Base-by-base conservation (phyloP, 2,888 invertebrate species). In the Drosophila ezoana region DNA sequence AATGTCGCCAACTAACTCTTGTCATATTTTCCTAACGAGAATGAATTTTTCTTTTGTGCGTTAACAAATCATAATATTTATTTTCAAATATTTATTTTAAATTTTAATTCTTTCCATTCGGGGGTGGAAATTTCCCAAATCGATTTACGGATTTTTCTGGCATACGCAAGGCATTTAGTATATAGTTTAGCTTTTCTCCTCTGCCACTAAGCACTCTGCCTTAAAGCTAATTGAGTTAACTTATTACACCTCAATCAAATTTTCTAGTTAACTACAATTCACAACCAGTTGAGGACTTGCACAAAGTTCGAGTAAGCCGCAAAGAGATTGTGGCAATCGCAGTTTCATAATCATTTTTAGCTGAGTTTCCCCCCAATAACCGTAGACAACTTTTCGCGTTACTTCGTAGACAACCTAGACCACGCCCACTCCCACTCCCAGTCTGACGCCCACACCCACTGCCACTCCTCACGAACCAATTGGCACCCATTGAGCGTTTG, bases 261-360 rank as follows among this genome's bases (percentile, higher is more conserved):
- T 54, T 58, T 58, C 23, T 14, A 41, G 49, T 44, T 58, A 18
- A 38, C 35, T 33, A 20, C 38, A 53, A 38, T 48, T 23, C 35
- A 35, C 69, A 75, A 70, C 44, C 61, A 76, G 60, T 56, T 56
- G 43, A 61, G 52, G 44, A 44, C 52, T 44, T 18, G 16, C 11
- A 11, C 32, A 32, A 59, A 64, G 54, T 58, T 56, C 45, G 8
- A 4, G 18, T 23, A 41, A 38, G 44, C 23, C 9, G 35, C 23
- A 40, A 5, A n/a, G 40, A 40, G 40, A 58, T 52, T 64, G 45
- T 35, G 58, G 44, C 59, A 77, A 60, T 64, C 59, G 73, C 45
- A 66, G 78, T 61, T 72, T 41, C 54, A 66, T 41, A 74, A 74
- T 78, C 75, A 58, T 78, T 78, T 28, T 73, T 73, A 41, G 62